These are phyloP conservation scores for Atta texana DNA, from an alignment of 1,140 invertebrate species.

Conservation along the genomic window DNA sequence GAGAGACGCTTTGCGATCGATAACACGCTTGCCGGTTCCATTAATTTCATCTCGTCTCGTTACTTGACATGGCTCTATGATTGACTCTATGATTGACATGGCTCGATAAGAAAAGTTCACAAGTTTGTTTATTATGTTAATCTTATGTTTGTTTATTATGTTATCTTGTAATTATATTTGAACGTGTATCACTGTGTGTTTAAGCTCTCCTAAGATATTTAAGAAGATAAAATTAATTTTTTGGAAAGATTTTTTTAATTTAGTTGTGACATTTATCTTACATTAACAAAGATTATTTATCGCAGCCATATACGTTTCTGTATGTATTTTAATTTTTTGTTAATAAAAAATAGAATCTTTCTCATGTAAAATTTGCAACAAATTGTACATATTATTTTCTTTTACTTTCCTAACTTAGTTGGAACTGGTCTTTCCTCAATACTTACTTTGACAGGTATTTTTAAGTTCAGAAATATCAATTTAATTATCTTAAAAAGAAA, in stretches of 20 bases:
- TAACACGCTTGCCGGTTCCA: slow-evolving; percentile 23
- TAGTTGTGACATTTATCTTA: background rate
- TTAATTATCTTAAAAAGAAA: background rate
- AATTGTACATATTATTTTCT: background rate
- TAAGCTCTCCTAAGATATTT: background rate
- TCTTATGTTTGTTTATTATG: background rate
- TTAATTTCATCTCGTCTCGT: slow-evolving; percentile 55
- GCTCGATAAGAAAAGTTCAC: slow-evolving; percentile 26
- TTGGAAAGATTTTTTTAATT: background rate
- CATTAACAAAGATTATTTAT: background rate
- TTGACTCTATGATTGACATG: slow-evolving; percentile 19
- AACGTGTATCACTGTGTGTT: background rate
- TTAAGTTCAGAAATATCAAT: background rate
- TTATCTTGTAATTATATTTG: background rate
- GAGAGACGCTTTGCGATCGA: slow-evolving; percentile 48
- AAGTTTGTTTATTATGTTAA: background rate
- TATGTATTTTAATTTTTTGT: background rate
- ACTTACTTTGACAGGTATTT: background rate
- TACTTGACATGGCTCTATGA: too few species aligned
- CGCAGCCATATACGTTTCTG: background rate
- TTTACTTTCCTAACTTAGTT: background rate
- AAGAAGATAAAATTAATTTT: background rate
- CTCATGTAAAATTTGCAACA: background rate
- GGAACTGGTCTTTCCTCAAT: background rate
- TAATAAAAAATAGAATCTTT: background rate